Percentiles rank a stretch among this genome's conserved stretches.
These are phyloP conservation scores for Lepidurus packardi DNA, from an alignment of 1,140 invertebrate species.

Conservation along the genomic window DNA sequence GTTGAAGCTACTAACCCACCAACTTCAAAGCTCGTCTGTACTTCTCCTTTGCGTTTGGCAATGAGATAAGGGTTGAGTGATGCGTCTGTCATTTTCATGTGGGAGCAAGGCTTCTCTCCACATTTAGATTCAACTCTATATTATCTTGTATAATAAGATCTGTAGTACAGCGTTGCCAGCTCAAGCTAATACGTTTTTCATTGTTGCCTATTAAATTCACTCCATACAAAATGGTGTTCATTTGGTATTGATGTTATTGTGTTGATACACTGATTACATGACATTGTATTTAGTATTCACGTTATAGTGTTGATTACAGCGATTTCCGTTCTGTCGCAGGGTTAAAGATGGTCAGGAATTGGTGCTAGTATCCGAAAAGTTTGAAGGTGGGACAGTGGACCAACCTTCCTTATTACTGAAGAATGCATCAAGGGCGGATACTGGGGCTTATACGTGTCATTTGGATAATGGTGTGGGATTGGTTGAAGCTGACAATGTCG, in stretches of 20 bases:
- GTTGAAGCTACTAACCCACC: neutral
- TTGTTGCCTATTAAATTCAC: no score
- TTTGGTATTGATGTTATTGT: no score
- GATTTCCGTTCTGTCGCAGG: slow-evolving; percentile 50
- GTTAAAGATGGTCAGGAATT: slow-evolving; percentile 62
- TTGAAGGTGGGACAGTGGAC: slow-evolving; percentile 64
- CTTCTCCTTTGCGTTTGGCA: neutral
- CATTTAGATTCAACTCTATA: neutral
- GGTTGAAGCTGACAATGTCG: slow-evolving; percentile 59
- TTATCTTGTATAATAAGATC: no score
- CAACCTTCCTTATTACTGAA: slow-evolving; percentile 68
- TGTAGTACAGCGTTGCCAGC: no score
- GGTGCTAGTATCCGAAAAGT: slow-evolving; percentile 58
- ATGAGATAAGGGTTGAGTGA: neutral
- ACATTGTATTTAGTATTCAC: no score
- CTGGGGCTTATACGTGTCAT: slow-evolving; percentile 71
- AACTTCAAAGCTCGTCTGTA: slow-evolving; percentile 4
- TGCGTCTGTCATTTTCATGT: neutral
- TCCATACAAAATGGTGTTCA: no score
- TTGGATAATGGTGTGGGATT: slow-evolving; percentile 68
- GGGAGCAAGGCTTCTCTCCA: neutral
- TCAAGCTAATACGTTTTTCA: no score
- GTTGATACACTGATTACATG: no score
- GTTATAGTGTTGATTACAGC: no score
- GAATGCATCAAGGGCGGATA: slow-evolving; percentile 66